Percentiles rank a stretch among this genome's conserved stretches.
Evolutionary conservation across 1,140 invertebrate species (phyloP).

Genomic region (Bicyclus anynana): DNA sequence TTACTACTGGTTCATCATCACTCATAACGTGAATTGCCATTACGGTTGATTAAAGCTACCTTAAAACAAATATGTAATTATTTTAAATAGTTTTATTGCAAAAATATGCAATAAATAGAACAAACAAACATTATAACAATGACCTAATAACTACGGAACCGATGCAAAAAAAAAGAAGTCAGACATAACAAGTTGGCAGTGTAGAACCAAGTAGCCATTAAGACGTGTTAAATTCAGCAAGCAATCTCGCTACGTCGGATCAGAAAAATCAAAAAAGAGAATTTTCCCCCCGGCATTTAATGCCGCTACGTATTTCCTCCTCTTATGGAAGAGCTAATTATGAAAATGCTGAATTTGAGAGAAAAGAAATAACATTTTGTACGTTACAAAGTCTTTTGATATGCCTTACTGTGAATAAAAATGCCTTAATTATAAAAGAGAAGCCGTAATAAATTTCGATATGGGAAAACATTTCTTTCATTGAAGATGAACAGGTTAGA

Average conservation of each 20-base stretch:
- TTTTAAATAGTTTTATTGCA: too few species aligned
- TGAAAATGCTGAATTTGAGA: conserved; percentile 36
- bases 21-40: too few species aligned
- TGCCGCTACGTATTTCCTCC: conserved; percentile 33
- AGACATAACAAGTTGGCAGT: conserved; percentile 4
- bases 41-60: too few species aligned
- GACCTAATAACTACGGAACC: background rate
- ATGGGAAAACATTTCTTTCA: background rate
- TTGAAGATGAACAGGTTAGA: background rate
- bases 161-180: background rate
- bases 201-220: conserved; percentile 33
- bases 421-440: conserved; percentile 14
- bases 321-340: conserved; percentile 40
- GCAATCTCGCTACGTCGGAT: conserved; percentile 32
- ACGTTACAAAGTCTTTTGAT: conserved; percentile 8
- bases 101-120: too few species aligned
- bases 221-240: conserved; percentile 34
- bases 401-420: conserved; percentile 13
- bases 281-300: conserved; percentile 28
- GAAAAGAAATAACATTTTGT: conserved; percentile 21
- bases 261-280: conserved; percentile 34
- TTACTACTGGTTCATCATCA: too few species aligned
- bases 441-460: conserved; percentile 2
- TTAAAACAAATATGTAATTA: too few species aligned
- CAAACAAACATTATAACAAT: too few species aligned